phyloP scores from a whole-genome alignment of 2,113 vertebrate species.

The Epinephelus moara region DNA sequence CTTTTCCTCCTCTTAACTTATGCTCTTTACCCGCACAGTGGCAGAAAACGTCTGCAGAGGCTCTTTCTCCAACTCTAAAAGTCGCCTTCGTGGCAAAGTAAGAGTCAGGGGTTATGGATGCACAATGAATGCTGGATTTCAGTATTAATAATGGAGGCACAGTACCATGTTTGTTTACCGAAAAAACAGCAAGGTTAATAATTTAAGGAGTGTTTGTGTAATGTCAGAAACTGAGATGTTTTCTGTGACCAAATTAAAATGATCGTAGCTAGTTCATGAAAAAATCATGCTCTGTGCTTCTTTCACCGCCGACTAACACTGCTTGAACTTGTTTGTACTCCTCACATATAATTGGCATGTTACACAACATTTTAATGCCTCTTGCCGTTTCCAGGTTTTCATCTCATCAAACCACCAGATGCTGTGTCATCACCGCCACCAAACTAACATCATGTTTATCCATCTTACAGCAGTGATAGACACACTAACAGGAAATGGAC shows the following conservation, averaged over 20 bases:
- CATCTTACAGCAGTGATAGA: conserved; percentile 5
- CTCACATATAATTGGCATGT: neutral
- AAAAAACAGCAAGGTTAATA: neutral
- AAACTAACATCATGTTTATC: conserved; percentile 37
- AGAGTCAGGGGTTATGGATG: conserved; percentile 29
- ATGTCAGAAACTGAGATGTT: neutral
- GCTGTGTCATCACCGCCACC: neutral
- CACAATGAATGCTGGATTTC: neutral
- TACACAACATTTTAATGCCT: neutral
- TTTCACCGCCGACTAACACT: neutral
- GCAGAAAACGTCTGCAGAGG: conserved; percentile 59
- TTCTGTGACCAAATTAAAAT: neutral
- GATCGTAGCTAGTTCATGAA: neutral
- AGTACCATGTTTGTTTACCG: neutral
- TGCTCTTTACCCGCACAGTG: conserved; percentile 52
- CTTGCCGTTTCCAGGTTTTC: conserved; percentile 21
- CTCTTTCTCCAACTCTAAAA: conserved; percentile 74
- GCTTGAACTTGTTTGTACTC: neutral
- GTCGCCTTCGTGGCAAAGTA: conserved; percentile 68
- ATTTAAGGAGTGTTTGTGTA: neutral
- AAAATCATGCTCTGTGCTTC: neutral
- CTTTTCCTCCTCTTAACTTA: conserved; percentile 31
- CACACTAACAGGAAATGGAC: conserved; percentile 18
- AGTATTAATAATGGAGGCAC: conserved; percentile 28
- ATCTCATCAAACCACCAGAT: conserved; percentile 28